phyloP scores from a whole-genome alignment of 1,140 invertebrate species.

The Littorina saxatilis region DNA sequence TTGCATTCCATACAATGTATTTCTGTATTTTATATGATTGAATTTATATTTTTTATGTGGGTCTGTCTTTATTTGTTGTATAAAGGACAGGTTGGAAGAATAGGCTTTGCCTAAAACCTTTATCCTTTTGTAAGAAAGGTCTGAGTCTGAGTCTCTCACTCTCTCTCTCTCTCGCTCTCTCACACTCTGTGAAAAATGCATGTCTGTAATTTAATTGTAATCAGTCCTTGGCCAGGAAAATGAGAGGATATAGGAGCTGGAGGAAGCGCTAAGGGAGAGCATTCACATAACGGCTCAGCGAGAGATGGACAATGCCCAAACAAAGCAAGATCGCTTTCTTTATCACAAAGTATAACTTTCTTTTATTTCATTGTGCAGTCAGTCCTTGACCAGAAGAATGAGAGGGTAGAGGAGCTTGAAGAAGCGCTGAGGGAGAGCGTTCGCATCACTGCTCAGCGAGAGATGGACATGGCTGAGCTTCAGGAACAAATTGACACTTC shows the following conservation, averaged over 20 bases:
- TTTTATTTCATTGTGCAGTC: constrained; percentile 50
- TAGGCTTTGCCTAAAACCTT: no score
- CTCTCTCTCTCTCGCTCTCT: no score
- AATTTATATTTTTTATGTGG: no score
- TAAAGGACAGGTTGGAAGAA: no score
- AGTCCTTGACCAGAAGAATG: constrained; percentile 63
- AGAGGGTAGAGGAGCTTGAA: constrained; percentile 85
- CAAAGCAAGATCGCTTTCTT: no score
- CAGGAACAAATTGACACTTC: constrained; percentile 73
- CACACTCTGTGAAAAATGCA: no score
- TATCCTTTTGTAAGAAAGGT: no score
- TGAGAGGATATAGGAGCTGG: constrained; percentile 84
- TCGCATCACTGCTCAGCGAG: constrained; percentile 78
- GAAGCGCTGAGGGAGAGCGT: constrained; percentile 83
- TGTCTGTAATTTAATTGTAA: constrained; percentile 52
- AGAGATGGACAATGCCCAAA: constrained; percentile 77
- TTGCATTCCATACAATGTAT: no score
- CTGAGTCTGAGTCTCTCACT: no score
- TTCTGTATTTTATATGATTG: no score
- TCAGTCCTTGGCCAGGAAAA: constrained; percentile 62
- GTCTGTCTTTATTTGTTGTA: no score
- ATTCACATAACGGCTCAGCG: constrained; percentile 79
- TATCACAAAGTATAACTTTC: no score
- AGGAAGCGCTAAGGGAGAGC: constrained; percentile 83
- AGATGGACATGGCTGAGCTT: constrained; percentile 77